These are phyloP conservation scores for Diaperis boleti DNA, from an alignment of 2,888 invertebrate species.

Conservation along the genomic window DNA sequence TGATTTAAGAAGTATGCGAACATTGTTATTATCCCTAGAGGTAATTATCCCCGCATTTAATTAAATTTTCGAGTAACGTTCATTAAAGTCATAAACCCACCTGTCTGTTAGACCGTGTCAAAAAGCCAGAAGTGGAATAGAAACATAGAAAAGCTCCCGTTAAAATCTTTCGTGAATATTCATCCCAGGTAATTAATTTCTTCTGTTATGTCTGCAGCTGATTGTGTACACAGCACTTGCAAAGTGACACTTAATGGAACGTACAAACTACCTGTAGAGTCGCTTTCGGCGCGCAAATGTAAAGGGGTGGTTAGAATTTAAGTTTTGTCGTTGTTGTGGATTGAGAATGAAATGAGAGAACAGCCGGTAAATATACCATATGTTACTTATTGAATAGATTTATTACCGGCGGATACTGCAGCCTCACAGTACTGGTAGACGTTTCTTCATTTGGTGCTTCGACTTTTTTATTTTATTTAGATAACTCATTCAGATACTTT, in stretches of 20 bases:
- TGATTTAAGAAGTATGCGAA: conserved; percentile 16
- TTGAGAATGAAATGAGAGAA: too few relatives aligned
- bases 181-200: conserved; percentile 28
- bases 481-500: too few relatives aligned
- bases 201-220: conserved; percentile 29
- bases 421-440: too few relatives aligned
- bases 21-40: conserved; percentile 14
- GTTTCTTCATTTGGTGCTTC: too few relatives aligned
- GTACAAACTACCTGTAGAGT: conserved; percentile 24
- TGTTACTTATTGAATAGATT: too few relatives aligned
- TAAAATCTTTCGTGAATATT: conserved; percentile 31
- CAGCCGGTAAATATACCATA: too few relatives aligned
- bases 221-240: conserved; percentile 24
- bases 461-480: too few relatives aligned
- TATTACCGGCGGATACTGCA: too few relatives aligned
- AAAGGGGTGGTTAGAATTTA: background rate
- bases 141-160: conserved; percentile 18
- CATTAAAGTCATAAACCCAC: conserved; percentile 43
- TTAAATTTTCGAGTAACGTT: conserved; percentile 41
- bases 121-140: conserved; percentile 11
- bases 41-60: conserved; percentile 41
- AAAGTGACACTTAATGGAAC: conserved; percentile 16
- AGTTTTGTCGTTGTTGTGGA: too few relatives aligned
- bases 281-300: background rate
- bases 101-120: conserved; percentile 35